Conservation (phyloP, 2,888 invertebrate species). For the Zhuqinia jingwanae region DNA sequence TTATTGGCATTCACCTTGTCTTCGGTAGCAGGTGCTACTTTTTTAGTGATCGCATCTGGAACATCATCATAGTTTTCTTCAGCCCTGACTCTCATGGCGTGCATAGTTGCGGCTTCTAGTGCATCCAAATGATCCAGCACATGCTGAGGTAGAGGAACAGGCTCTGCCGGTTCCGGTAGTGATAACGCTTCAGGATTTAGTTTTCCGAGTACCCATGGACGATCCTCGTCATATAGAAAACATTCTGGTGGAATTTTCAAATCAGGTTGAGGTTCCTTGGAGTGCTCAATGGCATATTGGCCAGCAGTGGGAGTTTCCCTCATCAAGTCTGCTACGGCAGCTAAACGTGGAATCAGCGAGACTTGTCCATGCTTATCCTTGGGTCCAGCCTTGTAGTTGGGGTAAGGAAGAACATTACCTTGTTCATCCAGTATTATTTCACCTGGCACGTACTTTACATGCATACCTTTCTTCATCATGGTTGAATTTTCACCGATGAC, state of each 20-base stretch:
- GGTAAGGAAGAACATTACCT: slow-evolving; percentile 48
- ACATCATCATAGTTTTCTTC: no score
- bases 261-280: not conserved
- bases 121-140: not conserved
- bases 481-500: not conserved
- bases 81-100: not conserved
- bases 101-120: slow-evolving; percentile 16
- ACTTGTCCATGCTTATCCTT: slow-evolving; percentile 7
- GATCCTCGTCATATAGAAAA: slow-evolving; percentile 42
- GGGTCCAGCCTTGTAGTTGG: slow-evolving; percentile 14
- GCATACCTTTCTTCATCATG: not conserved
- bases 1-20: not conserved
- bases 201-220: slow-evolving; percentile 57
- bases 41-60: not conserved
- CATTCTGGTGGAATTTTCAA: slow-evolving; percentile 27
- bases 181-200: slow-evolving; percentile 38
- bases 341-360: slow-evolving; percentile 38
- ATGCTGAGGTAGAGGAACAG: slow-evolving; percentile 5
- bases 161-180: slow-evolving; percentile 47
- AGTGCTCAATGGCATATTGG: slow-evolving; percentile 32
- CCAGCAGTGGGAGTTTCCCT: slow-evolving; percentile 43
- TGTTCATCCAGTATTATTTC: slow-evolving; percentile 13
- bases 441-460: not conserved
- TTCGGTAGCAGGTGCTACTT: not conserved
- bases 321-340: slow-evolving; percentile 1